These are phyloP conservation scores for Eristalinus aeneus DNA, from an alignment of 2,888 invertebrate genomes.

Conservation along the genomic window DNA sequence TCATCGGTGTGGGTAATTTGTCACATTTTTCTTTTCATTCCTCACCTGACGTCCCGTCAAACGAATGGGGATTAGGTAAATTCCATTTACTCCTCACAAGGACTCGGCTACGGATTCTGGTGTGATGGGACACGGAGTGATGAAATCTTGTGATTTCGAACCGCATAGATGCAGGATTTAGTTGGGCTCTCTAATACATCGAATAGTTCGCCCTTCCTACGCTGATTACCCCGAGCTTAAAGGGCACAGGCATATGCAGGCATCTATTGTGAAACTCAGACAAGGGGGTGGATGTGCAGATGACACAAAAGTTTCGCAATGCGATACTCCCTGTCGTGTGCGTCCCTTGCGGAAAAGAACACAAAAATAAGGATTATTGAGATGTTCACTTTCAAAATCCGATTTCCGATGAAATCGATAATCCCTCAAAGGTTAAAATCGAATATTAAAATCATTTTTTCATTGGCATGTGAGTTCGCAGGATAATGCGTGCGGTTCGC, in stretches of 20 bases:
- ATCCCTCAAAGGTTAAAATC: slow-evolving; percentile 70
- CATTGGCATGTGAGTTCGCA: slow-evolving; percentile 21
- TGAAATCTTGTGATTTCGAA: slow-evolving; percentile 63
- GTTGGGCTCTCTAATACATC: slow-evolving; percentile 31
- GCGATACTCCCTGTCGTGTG: slow-evolving; percentile 27
- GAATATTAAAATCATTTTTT: slow-evolving; percentile 58
- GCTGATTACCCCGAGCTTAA: slow-evolving; percentile 63
- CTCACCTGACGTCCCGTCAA: slow-evolving; percentile 67
- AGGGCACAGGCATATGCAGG: slow-evolving; percentile 52
- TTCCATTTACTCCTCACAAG: slow-evolving; percentile 59
- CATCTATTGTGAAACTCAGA: slow-evolving; percentile 45
- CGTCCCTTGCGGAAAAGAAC: slow-evolving; percentile 47
- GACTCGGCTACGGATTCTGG: slow-evolving; percentile 29
- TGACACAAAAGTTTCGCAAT: slow-evolving; percentile 52
- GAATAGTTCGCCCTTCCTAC: slow-evolving; percentile 62
- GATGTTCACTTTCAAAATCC: slow-evolving; percentile 71
- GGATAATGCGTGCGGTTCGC: background rate
- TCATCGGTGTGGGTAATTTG: slow-evolving; percentile 71
- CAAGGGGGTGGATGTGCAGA: slow-evolving; percentile 1
- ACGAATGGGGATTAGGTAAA: slow-evolving; percentile 70
- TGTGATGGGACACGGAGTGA: slow-evolving; percentile 40
- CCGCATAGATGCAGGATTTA: slow-evolving; percentile 41
- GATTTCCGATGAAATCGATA: slow-evolving; percentile 67
- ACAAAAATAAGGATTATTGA: slow-evolving; percentile 58
- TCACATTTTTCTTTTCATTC: slow-evolving; percentile 71